Conservation (phyloP, 2,797 vertebrate species). For the Prionace glauca region DNA sequence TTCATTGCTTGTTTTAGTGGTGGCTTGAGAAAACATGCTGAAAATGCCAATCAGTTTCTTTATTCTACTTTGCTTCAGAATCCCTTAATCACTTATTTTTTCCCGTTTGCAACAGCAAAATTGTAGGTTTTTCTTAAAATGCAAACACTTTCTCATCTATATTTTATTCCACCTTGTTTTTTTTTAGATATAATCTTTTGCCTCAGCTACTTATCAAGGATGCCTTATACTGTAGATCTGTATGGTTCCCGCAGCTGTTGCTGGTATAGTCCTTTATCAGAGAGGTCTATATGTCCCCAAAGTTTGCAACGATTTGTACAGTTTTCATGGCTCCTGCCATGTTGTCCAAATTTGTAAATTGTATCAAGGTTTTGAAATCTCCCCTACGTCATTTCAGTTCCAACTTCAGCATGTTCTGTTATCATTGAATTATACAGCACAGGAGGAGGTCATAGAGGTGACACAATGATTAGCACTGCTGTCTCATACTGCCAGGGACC, state of each 20-base stretch:
- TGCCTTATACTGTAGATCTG: not conserved
- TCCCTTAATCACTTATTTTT: not conserved
- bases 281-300: too few relatives aligned
- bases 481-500: too few relatives aligned
- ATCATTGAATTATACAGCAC: too few relatives aligned
- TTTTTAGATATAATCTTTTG: not conserved
- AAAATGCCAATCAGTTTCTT: not conserved
- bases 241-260: not conserved
- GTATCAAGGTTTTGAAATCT: not conserved
- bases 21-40: not conserved
- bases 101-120: not conserved
- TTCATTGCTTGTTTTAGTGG: not conserved
- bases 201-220: not conserved
- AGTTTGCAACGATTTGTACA: too few relatives aligned
- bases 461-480: too few relatives aligned
- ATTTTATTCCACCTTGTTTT: not conserved
- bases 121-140: not conserved
- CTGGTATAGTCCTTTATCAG: not conserved
- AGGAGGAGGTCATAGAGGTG: too few relatives aligned
- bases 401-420: not conserved
- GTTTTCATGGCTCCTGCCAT: too few relatives aligned
- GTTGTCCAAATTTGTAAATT: not conserved
- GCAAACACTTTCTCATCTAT: not conserved
- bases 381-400: not conserved
- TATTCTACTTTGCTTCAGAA: not conserved